Percentiles rank a stretch among this genome's conserved stretches.
These are phyloP conservation scores for Oxycera nigricornis DNA, from an alignment of 2,888 invertebrate genomes.

Conservation along the genomic window DNA sequence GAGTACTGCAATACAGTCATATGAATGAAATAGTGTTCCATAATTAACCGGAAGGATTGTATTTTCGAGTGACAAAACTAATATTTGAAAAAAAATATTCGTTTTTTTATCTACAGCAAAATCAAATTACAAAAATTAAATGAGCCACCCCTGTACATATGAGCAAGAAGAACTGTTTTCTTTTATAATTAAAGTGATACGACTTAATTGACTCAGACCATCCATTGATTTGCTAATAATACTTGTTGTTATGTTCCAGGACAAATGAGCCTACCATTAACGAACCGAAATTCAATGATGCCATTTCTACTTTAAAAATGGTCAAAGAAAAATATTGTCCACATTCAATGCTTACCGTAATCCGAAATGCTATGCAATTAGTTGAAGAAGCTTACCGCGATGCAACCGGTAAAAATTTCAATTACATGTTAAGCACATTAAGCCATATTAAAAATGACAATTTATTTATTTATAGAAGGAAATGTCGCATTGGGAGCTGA, in stretches of 20 bases:
- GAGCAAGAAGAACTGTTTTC: too few relatives aligned
- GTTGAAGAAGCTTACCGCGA: slow-evolving; percentile 58
- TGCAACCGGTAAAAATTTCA: slow-evolving; percentile 52
- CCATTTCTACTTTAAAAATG: slow-evolving; percentile 57
- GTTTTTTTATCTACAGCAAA: too few relatives aligned
- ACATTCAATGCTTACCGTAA: slow-evolving; percentile 60
- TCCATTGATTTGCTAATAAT: too few relatives aligned
- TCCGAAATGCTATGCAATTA: slow-evolving; percentile 59
- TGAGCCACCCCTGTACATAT: too few relatives aligned
- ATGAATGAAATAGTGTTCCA: too few relatives aligned
- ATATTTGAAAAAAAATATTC: too few relatives aligned
- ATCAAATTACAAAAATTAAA: too few relatives aligned
- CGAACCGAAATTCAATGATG: slow-evolving; percentile 54
- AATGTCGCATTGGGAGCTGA: slow-evolving; percentile 57
- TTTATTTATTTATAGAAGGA: slow-evolving; percentile 49
- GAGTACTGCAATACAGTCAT: too few relatives aligned
- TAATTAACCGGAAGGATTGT: too few relatives aligned
- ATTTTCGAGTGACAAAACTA: too few relatives aligned
- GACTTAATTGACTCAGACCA: too few relatives aligned
- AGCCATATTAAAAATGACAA: background rate
- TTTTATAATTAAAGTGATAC: too few relatives aligned
- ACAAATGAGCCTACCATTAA: slow-evolving; percentile 51
- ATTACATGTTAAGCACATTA: background rate
- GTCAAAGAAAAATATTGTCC: slow-evolving; percentile 61
- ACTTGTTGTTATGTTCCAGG: slow-evolving; percentile 12